phyloP scores from a whole-genome alignment of 2,888 invertebrate genomes.

The Petrophora chlorosata region DNA sequence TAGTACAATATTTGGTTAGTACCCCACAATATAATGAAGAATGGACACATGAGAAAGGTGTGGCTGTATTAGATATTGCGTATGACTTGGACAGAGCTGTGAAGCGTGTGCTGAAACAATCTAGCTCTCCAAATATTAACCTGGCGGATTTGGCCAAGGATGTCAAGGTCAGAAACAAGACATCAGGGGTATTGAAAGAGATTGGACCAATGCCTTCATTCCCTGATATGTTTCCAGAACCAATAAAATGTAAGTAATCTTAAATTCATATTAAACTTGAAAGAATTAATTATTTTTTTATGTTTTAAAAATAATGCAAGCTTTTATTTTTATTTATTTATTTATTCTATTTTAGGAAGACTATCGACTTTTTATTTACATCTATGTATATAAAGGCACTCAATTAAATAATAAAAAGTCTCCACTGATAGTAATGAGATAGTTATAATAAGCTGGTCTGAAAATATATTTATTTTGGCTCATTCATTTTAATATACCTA shows the following conservation, averaged over 20 bases:
- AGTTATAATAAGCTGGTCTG: too few relatives aligned
- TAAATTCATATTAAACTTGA: too few relatives aligned
- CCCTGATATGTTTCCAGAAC: slow-evolving; percentile 41
- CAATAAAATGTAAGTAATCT: slow-evolving; percentile 37
- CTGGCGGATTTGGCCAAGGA: not conserved
- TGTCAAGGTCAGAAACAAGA: slow-evolving; percentile 27
- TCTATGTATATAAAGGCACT: too few relatives aligned
- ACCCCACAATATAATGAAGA: slow-evolving; percentile 56
- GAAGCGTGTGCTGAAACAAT: slow-evolving; percentile 48
- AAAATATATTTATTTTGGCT: too few relatives aligned
- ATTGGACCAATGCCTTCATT: slow-evolving; percentile 49
- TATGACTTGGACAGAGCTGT: slow-evolving; percentile 59
- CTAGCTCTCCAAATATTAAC: slow-evolving; percentile 12
- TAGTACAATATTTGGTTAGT: slow-evolving; percentile 65
- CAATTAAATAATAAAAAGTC: too few relatives aligned
- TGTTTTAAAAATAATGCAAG: too few relatives aligned
- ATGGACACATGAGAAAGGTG: slow-evolving; percentile 55
- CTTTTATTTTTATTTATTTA: too few relatives aligned
- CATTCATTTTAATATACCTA: too few relatives aligned
- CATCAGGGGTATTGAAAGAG: slow-evolving; percentile 48
- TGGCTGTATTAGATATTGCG: slow-evolving; percentile 55
- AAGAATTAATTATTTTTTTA: too few relatives aligned
- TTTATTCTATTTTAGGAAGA: too few relatives aligned
- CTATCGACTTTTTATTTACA: too few relatives aligned
- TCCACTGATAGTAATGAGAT: too few relatives aligned